phyloP scores from a whole-genome alignment of 2,113 vertebrate species.

The Catharus bicknelli region DNA sequence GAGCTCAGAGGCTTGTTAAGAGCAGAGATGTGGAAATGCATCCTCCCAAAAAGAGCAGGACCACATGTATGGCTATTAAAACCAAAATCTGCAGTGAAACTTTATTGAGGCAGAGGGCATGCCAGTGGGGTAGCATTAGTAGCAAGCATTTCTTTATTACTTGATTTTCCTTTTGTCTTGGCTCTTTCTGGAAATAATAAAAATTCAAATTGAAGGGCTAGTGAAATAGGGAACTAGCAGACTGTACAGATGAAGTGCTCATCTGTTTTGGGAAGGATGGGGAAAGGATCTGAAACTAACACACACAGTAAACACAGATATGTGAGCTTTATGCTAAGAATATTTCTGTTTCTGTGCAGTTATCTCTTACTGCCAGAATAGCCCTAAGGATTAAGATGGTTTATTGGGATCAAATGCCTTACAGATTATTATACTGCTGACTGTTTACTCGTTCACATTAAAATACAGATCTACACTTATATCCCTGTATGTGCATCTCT shows the following conservation, averaged over 20 bases:
- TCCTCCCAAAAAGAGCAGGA: not conserved
- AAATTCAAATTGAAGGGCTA: constrained; percentile 20
- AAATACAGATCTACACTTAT: constrained; percentile 64
- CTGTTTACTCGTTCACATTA: constrained; percentile 70
- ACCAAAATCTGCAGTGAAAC: not conserved
- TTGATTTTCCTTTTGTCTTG: constrained; percentile 23
- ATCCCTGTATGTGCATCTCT: constrained; percentile 17
- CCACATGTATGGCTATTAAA: not conserved
- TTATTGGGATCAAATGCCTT: constrained; percentile 80
- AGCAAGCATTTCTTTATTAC: not conserved
- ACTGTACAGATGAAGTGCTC: not conserved
- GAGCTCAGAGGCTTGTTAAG: not conserved
- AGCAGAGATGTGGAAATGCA: not conserved
- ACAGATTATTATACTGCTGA: constrained; percentile 71
- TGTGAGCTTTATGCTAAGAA: constrained; percentile 74
- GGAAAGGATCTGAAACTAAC: constrained; percentile 1
- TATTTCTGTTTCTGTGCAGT: constrained; percentile 71
- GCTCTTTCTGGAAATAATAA: constrained; percentile 5
- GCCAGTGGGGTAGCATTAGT: not conserved
- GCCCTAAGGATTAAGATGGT: constrained; percentile 79
- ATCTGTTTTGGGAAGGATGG: not conserved
- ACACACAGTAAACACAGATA: constrained; percentile 62
- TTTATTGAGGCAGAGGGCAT: not conserved
- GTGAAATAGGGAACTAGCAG: not conserved
- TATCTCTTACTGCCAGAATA: constrained; percentile 79